Conservation (phyloP, 2,113 vertebrate species). For the Progne subis region DNA sequence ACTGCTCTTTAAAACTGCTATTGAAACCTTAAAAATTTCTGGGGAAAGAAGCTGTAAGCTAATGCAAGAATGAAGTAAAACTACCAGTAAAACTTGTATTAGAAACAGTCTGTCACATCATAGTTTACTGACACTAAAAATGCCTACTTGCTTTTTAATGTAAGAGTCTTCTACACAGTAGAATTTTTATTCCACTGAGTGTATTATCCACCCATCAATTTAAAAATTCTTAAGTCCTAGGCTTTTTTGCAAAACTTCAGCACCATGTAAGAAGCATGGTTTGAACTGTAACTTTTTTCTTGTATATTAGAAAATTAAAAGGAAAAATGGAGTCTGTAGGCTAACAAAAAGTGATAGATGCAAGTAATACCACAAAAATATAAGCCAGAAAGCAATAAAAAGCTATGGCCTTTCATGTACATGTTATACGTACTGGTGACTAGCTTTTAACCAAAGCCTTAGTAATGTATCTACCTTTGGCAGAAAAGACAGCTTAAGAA, state of each 20-base stretch:
- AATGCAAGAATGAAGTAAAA: not conserved
- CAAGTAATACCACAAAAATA: not conserved
- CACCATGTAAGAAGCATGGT: not conserved
- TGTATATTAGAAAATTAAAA: not conserved
- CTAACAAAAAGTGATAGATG: not conserved
- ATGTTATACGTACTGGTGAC: not conserved
- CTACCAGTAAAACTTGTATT: not conserved
- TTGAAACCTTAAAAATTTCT: not conserved
- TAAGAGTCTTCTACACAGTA: not conserved
- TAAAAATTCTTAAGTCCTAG: not conserved
- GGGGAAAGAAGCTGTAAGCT: not conserved
- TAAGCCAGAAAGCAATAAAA: not conserved
- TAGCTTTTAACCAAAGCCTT: not conserved
- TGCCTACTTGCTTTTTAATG: not conserved
- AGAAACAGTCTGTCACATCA: not conserved
- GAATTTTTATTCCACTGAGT: not conserved
- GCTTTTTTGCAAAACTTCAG: not conserved
- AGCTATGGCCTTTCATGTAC: not conserved
- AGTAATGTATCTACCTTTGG: not conserved
- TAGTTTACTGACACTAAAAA: not conserved
- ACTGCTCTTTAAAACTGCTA: not conserved
- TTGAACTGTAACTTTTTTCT: not conserved
- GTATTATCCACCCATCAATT: not conserved
- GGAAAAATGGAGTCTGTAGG: not conserved
- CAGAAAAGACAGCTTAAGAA: not conserved